Conservation (phyloP, 2,113 vertebrate species). For the Prolemur simus region DNA sequence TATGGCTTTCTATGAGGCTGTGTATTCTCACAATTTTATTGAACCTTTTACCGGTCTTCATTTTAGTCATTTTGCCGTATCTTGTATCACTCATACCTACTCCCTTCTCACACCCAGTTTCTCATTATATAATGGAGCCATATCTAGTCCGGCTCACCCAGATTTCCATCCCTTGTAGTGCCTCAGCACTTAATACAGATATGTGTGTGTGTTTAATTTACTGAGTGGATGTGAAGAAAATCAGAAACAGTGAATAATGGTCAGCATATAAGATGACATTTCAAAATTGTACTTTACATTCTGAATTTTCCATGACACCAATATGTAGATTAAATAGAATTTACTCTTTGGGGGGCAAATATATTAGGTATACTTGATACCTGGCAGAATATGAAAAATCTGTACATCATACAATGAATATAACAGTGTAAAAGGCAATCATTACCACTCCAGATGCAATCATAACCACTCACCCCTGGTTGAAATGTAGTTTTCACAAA, state of each 20-base stretch:
- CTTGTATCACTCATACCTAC: background rate
- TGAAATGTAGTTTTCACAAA: background rate
- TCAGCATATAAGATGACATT: background rate
- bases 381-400: background rate
- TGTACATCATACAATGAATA: background rate
- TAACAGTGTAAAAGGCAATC: background rate
- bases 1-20: background rate
- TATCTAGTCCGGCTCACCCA: background rate
- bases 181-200: background rate
- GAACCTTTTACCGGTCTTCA: background rate
- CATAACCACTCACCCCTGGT: background rate
- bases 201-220: background rate
- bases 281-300: background rate
- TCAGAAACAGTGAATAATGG: background rate
- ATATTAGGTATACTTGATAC: background rate
- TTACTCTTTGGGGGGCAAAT: background rate
- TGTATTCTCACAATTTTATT: background rate
- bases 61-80: background rate
- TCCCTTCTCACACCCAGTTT: background rate
- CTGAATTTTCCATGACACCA: background rate
- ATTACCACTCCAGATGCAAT: background rate
- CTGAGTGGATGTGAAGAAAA: background rate
- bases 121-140: background rate
- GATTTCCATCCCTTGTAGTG: background rate
- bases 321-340: background rate